Base-by-base conservation (phyloP, 2,888 invertebrate genomes). In the Athripsodes cinereus region DNA sequence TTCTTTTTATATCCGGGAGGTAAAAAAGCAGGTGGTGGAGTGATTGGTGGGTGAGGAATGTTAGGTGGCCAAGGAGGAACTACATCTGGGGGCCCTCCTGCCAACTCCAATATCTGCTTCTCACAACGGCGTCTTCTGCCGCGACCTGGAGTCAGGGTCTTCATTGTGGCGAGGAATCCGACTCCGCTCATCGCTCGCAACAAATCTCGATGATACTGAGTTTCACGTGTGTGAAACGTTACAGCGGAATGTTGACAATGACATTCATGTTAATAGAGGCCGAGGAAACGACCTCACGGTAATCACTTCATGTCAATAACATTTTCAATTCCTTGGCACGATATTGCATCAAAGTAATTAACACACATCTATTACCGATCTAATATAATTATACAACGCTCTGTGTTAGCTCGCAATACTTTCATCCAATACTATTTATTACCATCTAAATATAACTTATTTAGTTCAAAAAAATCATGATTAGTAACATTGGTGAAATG, bases 141-240 rank as follows among this genome's bases (percentile, higher is more conserved):
- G 65, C 81, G 78, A 65, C 80, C 80, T 20, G 84, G 83, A 50
- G 83, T 81, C 65, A 86, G 81, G 22, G 84, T 83, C 72, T 86
- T 86, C 73, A 86, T 83, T 66, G 79, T 77, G 63, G 74, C 72
- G 18, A 83, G 69, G 66, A 81, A 80, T 48, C 82, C 79, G 54
- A 82, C 82, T 47, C 82, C 81, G 69, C 81, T 82, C 81, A 83
- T 82, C 54, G 52, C 46, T 82, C 54, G 52, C 46, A 40, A 40
- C 40, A 16, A 3, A 40, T 40, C 2, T 13, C n/a, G 19, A 20
- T 47, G 47, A 8, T 16, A 3, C 40, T 8, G 40, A 5, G 13
- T 13, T 16, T 40, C 40, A 40, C 40, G 16, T 13, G 40, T 13
- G n/a, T 40, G 16, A 40, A n/a, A 40, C 40, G 5, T 40, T 16